phyloP scores from a whole-genome alignment of 2,113 vertebrate species.

The Oncorhynchus clarkii region DNA sequence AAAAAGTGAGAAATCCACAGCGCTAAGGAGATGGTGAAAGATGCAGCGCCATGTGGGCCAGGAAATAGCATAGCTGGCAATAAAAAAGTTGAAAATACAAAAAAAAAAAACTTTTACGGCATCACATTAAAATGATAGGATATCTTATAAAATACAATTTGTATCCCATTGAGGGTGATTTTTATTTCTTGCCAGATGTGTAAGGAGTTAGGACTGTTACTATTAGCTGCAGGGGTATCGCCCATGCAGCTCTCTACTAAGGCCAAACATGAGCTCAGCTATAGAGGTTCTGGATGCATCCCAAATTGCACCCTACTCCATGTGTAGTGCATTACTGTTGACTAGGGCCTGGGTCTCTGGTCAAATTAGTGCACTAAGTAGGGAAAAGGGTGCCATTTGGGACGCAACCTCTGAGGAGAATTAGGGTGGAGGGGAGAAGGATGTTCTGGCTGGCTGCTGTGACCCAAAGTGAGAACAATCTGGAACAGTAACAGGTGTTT shows the following conservation, averaged over 20 bases:
- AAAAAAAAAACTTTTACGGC: slow-evolving; percentile 34
- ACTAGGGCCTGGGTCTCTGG: too few species aligned
- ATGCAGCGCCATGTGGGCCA: slow-evolving; percentile 14
- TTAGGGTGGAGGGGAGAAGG: background rate
- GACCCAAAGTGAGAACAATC: slow-evolving; percentile 6
- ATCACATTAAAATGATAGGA: slow-evolving; percentile 32
- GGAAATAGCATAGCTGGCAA: slow-evolving; percentile 36
- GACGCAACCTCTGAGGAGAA: background rate
- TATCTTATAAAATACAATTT: slow-evolving; percentile 39
- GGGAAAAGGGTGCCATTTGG: too few species aligned
- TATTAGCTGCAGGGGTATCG: slow-evolving; percentile 17
- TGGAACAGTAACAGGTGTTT: slow-evolving; percentile 54
- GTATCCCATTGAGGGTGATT: slow-evolving; percentile 34
- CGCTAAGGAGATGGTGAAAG: slow-evolving; percentile 23
- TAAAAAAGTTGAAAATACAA: slow-evolving; percentile 16
- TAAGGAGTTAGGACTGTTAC: background rate
- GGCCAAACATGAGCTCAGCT: slow-evolving; percentile 47
- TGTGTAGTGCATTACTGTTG: background rate
- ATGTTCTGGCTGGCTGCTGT: slow-evolving; percentile 17
- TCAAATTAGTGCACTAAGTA: too few species aligned
- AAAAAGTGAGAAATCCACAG: background rate
- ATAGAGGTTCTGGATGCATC: background rate
- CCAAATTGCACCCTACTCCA: background rate
- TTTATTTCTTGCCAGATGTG: slow-evolving; percentile 46
- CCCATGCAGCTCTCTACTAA: slow-evolving; percentile 7